A percentile compares a stretch with the other conserved stretches of the same genome.
These are phyloP conservation scores for Tuta absoluta DNA, from an alignment of 2,888 invertebrate species.

Conservation along the genomic window DNA sequence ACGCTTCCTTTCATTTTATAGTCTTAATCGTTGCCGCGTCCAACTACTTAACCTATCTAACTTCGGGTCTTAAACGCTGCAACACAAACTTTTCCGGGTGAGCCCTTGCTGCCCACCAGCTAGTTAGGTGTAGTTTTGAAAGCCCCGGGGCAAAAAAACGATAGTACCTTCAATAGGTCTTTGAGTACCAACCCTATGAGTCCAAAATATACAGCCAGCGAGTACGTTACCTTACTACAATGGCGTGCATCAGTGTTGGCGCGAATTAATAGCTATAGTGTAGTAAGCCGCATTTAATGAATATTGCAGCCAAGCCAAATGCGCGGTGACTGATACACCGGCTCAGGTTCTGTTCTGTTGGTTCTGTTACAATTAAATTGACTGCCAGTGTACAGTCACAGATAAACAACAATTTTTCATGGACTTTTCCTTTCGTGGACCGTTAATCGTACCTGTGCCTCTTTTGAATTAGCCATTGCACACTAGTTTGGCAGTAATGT, in stretches of 20 bases:
- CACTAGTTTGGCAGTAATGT: too few relatives aligned
- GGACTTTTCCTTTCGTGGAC: too few relatives aligned
- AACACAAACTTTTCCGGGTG: too few relatives aligned
- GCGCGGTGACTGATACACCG: constrained; percentile 64
- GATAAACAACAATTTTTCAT: constrained; percentile 2
- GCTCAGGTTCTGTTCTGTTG: constrained; percentile 39
- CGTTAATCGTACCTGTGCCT: too few relatives aligned
- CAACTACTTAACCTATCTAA: too few relatives aligned
- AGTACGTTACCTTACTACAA: constrained; percentile 64
- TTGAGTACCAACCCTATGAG: constrained; percentile 53
- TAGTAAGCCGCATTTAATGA: constrained; percentile 70
- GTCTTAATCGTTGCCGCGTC: too few relatives aligned
- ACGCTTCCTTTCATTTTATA: too few relatives aligned
- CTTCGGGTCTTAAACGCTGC: too few relatives aligned
- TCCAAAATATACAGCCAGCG: constrained; percentile 53
- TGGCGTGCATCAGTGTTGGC: constrained; percentile 69
- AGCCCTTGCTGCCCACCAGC: too few relatives aligned
- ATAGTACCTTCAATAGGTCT: not conserved
- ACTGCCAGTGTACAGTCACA: constrained; percentile 44
- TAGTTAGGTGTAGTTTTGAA: too few relatives aligned
- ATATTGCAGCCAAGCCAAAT: constrained; percentile 73
- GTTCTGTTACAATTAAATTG: constrained; percentile 50
- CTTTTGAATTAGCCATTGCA: too few relatives aligned
- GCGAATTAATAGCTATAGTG: constrained; percentile 68
- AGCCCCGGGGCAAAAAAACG: too few relatives aligned